These are phyloP conservation scores for Cephus rjabovi DNA, from an alignment of 2,888 invertebrate genomes.

Conservation along the genomic window DNA sequence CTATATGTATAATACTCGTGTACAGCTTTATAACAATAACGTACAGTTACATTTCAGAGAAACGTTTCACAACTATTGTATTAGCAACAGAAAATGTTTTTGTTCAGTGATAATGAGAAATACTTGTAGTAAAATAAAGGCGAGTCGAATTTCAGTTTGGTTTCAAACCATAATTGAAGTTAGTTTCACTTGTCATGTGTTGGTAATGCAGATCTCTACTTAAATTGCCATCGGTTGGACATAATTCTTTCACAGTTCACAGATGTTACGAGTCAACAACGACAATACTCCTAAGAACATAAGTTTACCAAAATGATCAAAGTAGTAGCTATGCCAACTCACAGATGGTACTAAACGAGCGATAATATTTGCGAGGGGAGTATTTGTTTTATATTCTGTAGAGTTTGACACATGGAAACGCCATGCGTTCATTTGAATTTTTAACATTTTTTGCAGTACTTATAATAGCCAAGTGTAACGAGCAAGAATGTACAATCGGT, in stretches of 20 bases:
- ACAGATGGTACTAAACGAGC: background rate
- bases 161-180: background rate
- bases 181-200: background rate
- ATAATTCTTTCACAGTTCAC: too few relatives aligned
- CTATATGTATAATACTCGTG: too few relatives aligned
- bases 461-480: conserved; percentile 2
- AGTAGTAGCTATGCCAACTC: background rate
- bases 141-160: background rate
- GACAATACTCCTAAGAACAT: too few relatives aligned
- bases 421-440: background rate
- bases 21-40: too few relatives aligned
- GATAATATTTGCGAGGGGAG: too few relatives aligned
- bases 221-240: background rate
- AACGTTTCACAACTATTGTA: background rate
- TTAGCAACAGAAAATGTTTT: too few relatives aligned
- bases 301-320: too few relatives aligned
- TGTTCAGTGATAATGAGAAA: background rate
- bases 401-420: background rate
- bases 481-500: conserved; percentile 35
- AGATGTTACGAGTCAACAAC: too few relatives aligned
- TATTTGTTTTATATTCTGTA: background rate
- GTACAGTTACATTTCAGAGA: too few relatives aligned
- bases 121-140: background rate
- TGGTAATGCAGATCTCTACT: background rate
- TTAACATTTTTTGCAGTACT: background rate